Evolutionary conservation across 1,140 invertebrate genomes (phyloP).

Genomic region (Paraescarpia echinospica): DNA sequence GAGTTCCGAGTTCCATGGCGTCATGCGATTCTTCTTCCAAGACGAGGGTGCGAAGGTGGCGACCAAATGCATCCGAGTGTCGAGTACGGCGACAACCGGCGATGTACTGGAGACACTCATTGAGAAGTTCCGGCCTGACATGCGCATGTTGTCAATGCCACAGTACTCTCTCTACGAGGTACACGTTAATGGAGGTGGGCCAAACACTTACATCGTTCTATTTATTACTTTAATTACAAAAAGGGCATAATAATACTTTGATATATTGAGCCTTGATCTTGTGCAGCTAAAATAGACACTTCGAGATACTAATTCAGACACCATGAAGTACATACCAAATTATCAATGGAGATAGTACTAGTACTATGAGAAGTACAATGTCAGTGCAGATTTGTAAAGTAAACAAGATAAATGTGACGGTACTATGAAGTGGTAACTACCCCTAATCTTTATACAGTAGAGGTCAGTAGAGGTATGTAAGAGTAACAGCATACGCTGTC

Average conservation of each 20-base stretch:
- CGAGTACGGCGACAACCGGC: constrained; percentile 89
- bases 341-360: not conserved
- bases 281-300: no score
- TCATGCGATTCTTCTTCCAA: constrained; percentile 99
- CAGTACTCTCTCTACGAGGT: constrained; percentile 93
- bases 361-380: no score
- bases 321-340: not conserved
- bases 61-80: constrained; percentile 98
- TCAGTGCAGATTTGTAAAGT: not conserved
- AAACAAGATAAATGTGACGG: not conserved
- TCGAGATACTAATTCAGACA: no score
- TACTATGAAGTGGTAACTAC: no score
- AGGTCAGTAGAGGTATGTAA: not conserved
- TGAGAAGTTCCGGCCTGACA: constrained; percentile 99
- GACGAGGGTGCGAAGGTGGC: constrained; percentile 82
- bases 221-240: not conserved
- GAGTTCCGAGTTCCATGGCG: constrained; percentile 97
- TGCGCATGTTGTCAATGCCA: constrained; percentile 94
- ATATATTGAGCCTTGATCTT: no score
- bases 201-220: not conserved
- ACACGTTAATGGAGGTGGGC: constrained; percentile 85
- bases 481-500: not conserved
- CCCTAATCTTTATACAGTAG: not conserved
- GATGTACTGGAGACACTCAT: constrained; percentile 96
- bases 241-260: no score